These are phyloP conservation scores for Cryptus viduatorius DNA, from an alignment of 2,888 invertebrate species.

Conservation along the genomic window DNA sequence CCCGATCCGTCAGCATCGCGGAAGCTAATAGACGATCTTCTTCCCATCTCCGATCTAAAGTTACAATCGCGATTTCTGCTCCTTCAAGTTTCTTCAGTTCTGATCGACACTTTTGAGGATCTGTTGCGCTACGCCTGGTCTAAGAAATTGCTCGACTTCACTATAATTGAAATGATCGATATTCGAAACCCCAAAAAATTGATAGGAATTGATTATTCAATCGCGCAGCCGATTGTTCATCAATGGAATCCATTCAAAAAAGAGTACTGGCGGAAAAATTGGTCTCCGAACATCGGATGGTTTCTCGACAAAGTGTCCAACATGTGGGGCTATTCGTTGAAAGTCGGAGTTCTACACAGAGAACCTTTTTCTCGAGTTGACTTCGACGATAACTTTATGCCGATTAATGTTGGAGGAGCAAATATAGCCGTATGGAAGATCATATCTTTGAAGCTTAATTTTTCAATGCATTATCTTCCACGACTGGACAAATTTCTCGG, in stretches of 20 bases:
- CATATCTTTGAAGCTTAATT: conserved; percentile 64
- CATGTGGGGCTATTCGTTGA: conserved; percentile 69
- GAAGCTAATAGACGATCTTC: conserved; percentile 39
- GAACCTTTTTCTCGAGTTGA: conserved; percentile 31
- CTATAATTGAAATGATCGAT: conserved; percentile 61
- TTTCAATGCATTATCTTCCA: conserved; percentile 44
- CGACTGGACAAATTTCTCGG: neutral
- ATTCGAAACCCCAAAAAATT: neutral
- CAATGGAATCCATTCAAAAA: conserved; percentile 69
- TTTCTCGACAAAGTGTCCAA: conserved; percentile 70
- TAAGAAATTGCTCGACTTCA: conserved; percentile 59
- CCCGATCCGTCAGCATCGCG: neutral
- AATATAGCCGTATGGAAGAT: conserved; percentile 35
- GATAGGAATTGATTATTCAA: neutral
- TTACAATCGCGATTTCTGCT: conserved; percentile 38
- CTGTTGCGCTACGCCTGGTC: conserved; percentile 63
- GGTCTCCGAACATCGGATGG: conserved; percentile 38
- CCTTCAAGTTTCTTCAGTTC: conserved; percentile 17
- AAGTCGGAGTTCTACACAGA: neutral
- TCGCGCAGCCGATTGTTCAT: conserved; percentile 52
- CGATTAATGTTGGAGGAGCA: neutral
- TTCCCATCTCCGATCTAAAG: conserved; percentile 13
- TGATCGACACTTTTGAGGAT: conserved; percentile 39
- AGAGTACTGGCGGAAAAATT: conserved; percentile 28
- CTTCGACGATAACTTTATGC: conserved; percentile 14